Base-by-base conservation (phyloP, 2,888 invertebrate species). In the Melitaea athalia region DNA sequence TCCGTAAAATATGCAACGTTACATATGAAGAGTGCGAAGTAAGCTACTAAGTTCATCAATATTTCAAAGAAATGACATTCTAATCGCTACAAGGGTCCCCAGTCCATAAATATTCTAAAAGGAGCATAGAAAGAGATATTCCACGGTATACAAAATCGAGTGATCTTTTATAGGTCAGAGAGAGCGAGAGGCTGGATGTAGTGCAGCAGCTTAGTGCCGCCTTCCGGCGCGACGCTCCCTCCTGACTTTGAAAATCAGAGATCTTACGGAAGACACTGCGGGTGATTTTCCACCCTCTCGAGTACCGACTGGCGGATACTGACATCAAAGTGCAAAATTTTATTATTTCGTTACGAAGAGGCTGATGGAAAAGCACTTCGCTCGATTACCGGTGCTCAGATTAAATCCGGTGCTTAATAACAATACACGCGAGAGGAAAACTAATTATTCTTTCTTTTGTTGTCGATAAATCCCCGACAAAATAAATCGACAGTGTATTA, bases 301-400 rank as follows among this genome's bases (percentile, higher is more conserved):
- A 75, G 76, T 76, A 73, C 76, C 74, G 74, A 71, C 81, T 77
- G 77, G 77, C 76, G 71, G 74, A 78, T 75, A 73, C 78, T 79
- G 80, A 90, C 89, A 88, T 90, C 89, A 91, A 91, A 91, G 89
- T 85, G 83, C 83, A 85, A 81, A 81, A 81, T 85, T 88, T 86
- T 86, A 85, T 89, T 87, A 88, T 86, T 85, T 76, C 81, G 81
- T 86, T 87, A 85, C 77, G 74, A 77, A 75, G 77, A 76, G 76
- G 83, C 79, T 80, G 80, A 75, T 78, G 77, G 80, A 77, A 83
- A 82, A 80, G 79, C 77, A 76, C 78, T 78, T 69, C 61, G 72
- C 68, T 78, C 75, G 74, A 75, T 76, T 55, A 74, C 77, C 70
- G 73, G 74, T 76, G 77, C 77, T 78, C 73, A 76, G 74, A 85